Evolutionary conservation across 1,140 invertebrate genomes (phyloP).

Genomic region (Polypedilum vanderplanki): DNA sequence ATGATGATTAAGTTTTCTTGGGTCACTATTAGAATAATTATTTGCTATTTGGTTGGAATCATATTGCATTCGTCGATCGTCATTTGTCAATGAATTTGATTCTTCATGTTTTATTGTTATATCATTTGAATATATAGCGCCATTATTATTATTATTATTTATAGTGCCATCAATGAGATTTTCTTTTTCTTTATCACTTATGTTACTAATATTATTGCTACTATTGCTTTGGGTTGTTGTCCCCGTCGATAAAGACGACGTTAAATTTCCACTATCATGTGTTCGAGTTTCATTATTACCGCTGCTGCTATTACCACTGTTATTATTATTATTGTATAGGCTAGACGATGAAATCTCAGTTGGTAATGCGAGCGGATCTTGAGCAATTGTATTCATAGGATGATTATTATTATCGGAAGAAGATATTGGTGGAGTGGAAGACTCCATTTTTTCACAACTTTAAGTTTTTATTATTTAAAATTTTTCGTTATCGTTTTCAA

Average conservation of each 20-base stretch:
- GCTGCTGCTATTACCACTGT: not conserved
- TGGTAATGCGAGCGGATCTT: constrained; percentile 16
- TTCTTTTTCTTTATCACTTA: constrained; percentile 21
- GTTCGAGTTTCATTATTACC: not conserved
- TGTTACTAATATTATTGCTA: not conserved
- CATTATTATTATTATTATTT: not conserved
- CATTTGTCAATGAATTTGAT: not conserved
- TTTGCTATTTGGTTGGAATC: constrained; percentile 26
- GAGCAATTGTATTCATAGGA: not conserved
- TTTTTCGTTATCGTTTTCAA: not conserved
- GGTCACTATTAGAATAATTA: constrained; percentile 16
- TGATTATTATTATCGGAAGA: constrained; percentile 5
- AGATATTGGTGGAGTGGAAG: not conserved
- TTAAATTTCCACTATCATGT: not conserved
- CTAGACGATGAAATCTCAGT: not conserved
- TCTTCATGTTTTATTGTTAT: constrained; percentile 11
- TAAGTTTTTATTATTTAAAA: not conserved
- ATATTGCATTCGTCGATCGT: constrained; percentile 1
- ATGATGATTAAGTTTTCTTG: not conserved
- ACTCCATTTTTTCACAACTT: not conserved
- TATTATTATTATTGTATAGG: constrained; percentile 4
- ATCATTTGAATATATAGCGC: constrained; percentile 1
- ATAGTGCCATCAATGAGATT: not conserved
- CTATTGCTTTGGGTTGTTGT: constrained; percentile 16
- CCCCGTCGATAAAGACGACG: not conserved